Base-by-base conservation (phyloP, 92 coral and sea anemone species). In the Galaxea fascicularis region DNA sequence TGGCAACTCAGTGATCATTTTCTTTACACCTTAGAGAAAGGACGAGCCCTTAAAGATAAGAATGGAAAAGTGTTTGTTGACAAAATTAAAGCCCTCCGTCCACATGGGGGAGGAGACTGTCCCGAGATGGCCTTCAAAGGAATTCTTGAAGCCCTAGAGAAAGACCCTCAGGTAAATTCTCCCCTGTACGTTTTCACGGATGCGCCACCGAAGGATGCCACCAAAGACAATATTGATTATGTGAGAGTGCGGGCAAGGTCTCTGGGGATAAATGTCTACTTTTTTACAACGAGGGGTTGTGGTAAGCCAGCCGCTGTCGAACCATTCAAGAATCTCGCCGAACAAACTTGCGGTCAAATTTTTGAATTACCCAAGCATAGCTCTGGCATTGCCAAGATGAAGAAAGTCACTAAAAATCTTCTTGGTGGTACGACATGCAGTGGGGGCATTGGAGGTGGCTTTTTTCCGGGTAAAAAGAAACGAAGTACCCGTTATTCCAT, bases 171-270 rank as follows among this genome's bases (percentile, higher is more conserved):
- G n/a, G 59, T 17, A 7, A 87, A 92, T 13, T 94, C 98, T 21
- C 86, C 93, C 0, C 83, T 94, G 91, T 94, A 79, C 59, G 98
- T 94, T 64, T 94, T 94, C 71, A 94, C 98, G 11, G 98, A 94
- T 74, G 94, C 94, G 14, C 76, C 95, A n/a, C 85, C 98, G 14
- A 94, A 94, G 79, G 95, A 94, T 56, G 82, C 83, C 39, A 67
- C 85, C 4, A 21, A 39, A 56, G 73, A 39, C 47, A 82, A 76
- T 39, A 79, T 51, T 4, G 73, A 80, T 0, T 25, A 46, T 3
- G 86, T 89, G 27, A 41, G 54, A 10, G 64, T 68, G 4, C 41
- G 28, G 8, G 91, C 90, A 0, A 10, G 13, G 7, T 82, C 47
- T 44, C 49, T 9, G 7, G 89, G 47, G 45, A 14, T 88, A 35